phyloP scores from a whole-genome alignment of 2,797 vertebrate species.

The Orientallactaga sibirica region DNA sequence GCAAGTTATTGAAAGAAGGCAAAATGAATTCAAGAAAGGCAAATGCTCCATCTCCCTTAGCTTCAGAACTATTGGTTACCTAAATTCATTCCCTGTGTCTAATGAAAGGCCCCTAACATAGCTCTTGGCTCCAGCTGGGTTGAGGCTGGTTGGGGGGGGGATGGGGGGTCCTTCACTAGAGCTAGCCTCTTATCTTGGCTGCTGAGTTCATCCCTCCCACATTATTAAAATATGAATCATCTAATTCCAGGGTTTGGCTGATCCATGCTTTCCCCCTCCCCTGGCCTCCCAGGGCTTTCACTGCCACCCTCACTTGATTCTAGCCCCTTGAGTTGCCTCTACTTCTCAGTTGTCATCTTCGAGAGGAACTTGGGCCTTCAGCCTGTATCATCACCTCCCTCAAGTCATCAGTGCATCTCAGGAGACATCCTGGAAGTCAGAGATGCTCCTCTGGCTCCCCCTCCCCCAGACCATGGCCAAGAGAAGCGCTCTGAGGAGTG shows the following conservation, averaged over 20 bases:
- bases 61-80: conserved; percentile 10
- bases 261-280: conserved; percentile 62
- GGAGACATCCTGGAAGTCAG: background rate
- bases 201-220: conserved; percentile 85
- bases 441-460: background rate
- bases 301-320: conserved; percentile 27
- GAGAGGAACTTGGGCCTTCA: background rate
- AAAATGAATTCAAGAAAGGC: conserved; percentile 44
- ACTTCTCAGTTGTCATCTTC: background rate
- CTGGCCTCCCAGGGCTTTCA: conserved; percentile 66
- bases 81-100: conserved; percentile 34
- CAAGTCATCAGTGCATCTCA: background rate
- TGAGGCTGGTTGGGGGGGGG: conserved; percentile 61
- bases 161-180: conserved; percentile 72
- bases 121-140: conserved; percentile 65
- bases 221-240: conserved; percentile 81
- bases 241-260: conserved; percentile 77
- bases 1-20: conserved; percentile 47
- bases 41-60: background rate
- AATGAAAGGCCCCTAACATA: conserved; percentile 62
- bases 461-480: background rate
- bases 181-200: conserved; percentile 85
- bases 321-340: conserved; percentile 36
- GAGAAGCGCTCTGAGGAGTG: background rate
- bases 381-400: background rate